These are phyloP conservation scores for Polydrusus pterygomalis DNA, from an alignment of 2,888 invertebrate genomes.

Conservation along the genomic window DNA sequence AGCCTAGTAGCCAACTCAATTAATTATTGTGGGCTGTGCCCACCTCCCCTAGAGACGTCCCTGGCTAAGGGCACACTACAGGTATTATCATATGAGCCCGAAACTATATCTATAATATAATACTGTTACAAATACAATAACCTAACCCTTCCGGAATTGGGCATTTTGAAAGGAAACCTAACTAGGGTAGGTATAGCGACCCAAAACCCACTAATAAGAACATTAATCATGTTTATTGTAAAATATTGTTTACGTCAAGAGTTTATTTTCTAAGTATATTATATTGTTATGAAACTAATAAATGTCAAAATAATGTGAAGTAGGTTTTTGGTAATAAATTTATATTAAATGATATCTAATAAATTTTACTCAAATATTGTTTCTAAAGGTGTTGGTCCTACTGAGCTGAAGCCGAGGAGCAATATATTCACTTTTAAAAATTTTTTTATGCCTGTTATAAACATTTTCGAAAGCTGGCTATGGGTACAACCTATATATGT, in stretches of 20 bases:
- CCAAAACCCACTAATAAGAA: constrained; percentile 6
- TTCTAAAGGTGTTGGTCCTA: background rate
- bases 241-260: constrained; percentile 7
- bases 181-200: background rate
- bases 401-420: too few relatives aligned
- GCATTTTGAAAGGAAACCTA: constrained; percentile 1
- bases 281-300: constrained; percentile 5
- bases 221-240: constrained; percentile 25
- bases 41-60: too few relatives aligned
- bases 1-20: too few relatives aligned
- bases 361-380: background rate
- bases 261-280: constrained; percentile 13
- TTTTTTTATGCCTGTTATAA: too few relatives aligned
- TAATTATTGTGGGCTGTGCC: too few relatives aligned
- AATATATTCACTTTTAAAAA: too few relatives aligned
- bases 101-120: background rate
- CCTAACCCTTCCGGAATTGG: background rate
- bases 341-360: background rate
- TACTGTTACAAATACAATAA: constrained; percentile 3
- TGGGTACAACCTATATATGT: too few relatives aligned
- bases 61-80: background rate
- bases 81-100: background rate
- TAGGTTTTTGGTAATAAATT: constrained; percentile 14
- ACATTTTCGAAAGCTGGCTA: too few relatives aligned
- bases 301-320: constrained; percentile 12